These are phyloP conservation scores for Sitobion miscanthi DNA, from an alignment of 1,140 invertebrate species.

Conservation along the genomic window DNA sequence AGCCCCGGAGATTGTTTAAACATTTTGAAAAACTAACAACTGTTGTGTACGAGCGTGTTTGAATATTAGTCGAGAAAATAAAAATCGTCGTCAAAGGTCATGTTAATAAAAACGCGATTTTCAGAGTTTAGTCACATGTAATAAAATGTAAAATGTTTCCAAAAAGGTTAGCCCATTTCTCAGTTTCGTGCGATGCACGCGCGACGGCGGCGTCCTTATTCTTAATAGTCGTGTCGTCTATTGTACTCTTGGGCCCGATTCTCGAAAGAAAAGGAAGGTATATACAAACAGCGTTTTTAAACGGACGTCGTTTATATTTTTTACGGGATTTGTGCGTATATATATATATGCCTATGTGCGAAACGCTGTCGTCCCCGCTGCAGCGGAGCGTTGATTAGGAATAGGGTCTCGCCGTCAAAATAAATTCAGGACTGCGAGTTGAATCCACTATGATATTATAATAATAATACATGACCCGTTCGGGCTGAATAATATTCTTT, in stretches of 20 bases:
- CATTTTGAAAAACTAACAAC: not conserved
- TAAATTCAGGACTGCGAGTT: not conserved
- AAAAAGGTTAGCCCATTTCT: not conserved
- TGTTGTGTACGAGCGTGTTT: not conserved
- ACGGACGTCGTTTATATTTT: not conserved
- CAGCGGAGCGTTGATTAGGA: not conserved
- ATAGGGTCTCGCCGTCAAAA: not conserved
- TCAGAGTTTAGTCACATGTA: not conserved
- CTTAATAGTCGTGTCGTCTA: not conserved
- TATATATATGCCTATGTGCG: not conserved
- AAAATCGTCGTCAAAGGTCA: not conserved
- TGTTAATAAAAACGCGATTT: not conserved
- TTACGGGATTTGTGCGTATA: not conserved
- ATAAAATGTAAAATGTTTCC: not conserved
- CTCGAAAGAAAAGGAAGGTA: not conserved
- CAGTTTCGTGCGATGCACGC: not conserved
- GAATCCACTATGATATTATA: not conserved
- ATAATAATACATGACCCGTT: too few relatives aligned
- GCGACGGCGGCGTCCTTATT: not conserved
- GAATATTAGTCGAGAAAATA: not conserved
- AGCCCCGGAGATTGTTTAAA: too few relatives aligned
- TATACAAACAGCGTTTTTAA: not conserved
- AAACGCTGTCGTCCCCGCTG: not conserved
- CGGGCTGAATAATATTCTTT: not conserved
- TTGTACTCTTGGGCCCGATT: conserved; percentile 15